Conservation (phyloP, 2,113 vertebrate genomes). For the Romanogobio albipinnatus region DNA sequence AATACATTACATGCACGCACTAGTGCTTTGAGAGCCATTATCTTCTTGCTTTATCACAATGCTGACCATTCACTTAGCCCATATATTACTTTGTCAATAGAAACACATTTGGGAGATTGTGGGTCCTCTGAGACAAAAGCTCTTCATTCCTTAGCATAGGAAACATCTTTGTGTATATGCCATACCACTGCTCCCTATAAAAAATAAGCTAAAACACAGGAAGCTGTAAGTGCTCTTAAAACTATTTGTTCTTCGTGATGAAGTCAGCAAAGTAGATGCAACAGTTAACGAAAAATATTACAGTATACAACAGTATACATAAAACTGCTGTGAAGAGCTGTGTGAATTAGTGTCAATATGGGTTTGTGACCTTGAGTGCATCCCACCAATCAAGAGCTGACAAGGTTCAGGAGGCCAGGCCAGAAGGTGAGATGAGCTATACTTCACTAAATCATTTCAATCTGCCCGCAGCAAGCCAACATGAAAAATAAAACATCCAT, state of each 20-base stretch:
- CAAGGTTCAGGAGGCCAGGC: constrained; percentile 27
- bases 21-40: constrained; percentile 32
- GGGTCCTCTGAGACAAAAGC: constrained; percentile 23
- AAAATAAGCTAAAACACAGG: constrained; percentile 17
- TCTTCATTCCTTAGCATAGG: constrained; percentile 22
- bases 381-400: constrained; percentile 36
- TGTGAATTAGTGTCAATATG: constrained; percentile 6
- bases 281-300: background rate
- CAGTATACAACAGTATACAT: background rate
- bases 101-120: constrained; percentile 41
- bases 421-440: constrained; percentile 26
- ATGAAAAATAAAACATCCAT: background rate
- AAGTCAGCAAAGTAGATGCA: constrained; percentile 35
- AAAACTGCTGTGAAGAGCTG: background rate
- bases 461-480: background rate
- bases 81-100: constrained; percentile 32
- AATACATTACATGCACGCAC: background rate
- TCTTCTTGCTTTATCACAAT: constrained; percentile 27
- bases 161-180: background rate
- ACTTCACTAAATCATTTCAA: constrained; percentile 10
- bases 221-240: constrained; percentile 49
- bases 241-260: constrained; percentile 39
- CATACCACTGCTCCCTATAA: background rate
- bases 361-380: constrained; percentile 22
- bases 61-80: constrained; percentile 39